Conservation (phyloP, 2,113 vertebrate genomes). For the Aptenodytes forsteri region DNA sequence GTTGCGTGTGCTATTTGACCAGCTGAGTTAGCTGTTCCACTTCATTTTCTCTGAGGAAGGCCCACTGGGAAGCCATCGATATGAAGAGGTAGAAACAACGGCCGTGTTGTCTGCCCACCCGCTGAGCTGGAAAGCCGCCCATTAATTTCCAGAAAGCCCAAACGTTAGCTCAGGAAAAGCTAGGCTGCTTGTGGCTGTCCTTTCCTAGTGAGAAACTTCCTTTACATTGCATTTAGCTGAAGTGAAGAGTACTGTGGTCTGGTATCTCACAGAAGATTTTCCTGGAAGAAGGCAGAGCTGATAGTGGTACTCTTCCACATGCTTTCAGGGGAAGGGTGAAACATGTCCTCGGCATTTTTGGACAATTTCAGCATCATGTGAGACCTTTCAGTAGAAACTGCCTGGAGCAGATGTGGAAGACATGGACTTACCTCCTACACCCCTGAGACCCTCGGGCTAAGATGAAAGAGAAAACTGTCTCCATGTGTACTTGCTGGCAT, state of each 20-base stretch:
- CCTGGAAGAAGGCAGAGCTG: neutral
- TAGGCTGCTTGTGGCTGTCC: neutral
- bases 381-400: neutral
- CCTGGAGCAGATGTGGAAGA: neutral
- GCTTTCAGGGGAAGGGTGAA: neutral
- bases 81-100: neutral
- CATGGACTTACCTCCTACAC: accelerated
- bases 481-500: neutral
- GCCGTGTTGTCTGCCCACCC: neutral
- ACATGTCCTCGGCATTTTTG: accelerated
- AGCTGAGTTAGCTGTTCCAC: neutral
- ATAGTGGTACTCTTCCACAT: accelerated
- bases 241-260: accelerated
- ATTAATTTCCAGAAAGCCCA: neutral
- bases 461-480: neutral
- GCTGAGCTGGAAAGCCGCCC: accelerated
- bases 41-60: neutral
- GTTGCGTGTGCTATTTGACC: neutral
- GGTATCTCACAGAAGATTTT: neutral
- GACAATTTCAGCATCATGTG: neutral
- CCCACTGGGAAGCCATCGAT: neutral
- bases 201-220: neutral
- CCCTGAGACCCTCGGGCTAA: neutral
- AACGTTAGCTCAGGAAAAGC: neutral
- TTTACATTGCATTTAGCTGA: neutral